phyloP scores from a whole-genome alignment of 2,113 vertebrate species.

The Garra rufa region DNA sequence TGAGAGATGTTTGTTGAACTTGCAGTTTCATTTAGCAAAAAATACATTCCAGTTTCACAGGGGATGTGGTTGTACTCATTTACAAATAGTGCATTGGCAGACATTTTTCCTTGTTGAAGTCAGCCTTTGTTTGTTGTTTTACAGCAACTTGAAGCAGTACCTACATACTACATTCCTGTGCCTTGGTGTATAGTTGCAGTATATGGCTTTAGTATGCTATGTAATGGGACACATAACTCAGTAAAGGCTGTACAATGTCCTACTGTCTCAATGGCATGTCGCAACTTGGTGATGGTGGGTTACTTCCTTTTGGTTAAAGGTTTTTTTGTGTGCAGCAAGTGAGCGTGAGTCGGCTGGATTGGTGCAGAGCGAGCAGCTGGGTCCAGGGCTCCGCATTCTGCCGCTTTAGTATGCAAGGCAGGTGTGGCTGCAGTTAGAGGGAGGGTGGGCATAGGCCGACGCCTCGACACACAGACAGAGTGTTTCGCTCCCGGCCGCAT shows the following conservation, averaged over 20 bases:
- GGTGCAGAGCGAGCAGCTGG: slow-evolving; percentile 54
- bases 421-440: slow-evolving; percentile 81
- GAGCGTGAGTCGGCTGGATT: slow-evolving; percentile 43
- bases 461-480: slow-evolving; percentile 29
- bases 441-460: slow-evolving; percentile 48
- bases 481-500: slow-evolving; percentile 24
- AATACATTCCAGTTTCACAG: slow-evolving; percentile 24
- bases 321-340: slow-evolving; percentile 31
- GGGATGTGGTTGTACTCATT: slow-evolving; percentile 15
- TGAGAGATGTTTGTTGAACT: neutral
- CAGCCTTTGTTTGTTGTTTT: neutral
- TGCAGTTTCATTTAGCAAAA: slow-evolving; percentile 34
- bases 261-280: neutral
- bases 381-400: slow-evolving; percentile 67
- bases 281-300: neutral
- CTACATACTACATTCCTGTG: neutral
- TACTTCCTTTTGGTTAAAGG: neutral
- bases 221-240: neutral
- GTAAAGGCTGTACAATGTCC: slow-evolving; percentile 15
- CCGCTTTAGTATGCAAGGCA: slow-evolving; percentile 83
- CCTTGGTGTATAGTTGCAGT: neutral
- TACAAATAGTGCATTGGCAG: slow-evolving; percentile 18
- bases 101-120: neutral
- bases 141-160: neutral
- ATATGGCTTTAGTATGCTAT: neutral